Conservation (phyloP, 2,888 invertebrate species). For the Nycteola revayana region DNA sequence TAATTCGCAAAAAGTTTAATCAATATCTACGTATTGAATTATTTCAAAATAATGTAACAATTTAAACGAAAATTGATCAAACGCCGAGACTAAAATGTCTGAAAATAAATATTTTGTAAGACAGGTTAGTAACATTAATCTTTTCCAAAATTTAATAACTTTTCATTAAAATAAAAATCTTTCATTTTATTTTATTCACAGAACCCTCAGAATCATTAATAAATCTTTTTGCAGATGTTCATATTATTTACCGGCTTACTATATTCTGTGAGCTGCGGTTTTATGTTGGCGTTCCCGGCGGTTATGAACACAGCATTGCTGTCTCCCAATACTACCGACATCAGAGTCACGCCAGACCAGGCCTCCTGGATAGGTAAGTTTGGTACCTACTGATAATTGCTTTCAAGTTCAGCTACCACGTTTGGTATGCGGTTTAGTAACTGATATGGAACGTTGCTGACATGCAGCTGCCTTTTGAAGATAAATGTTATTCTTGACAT, state of each 20-base stretch:
- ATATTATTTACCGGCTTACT: constrained; percentile 27
- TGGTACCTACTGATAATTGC: neutral
- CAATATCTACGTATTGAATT: too few species aligned
- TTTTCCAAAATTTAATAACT: too few species aligned
- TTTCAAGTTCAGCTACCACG: neutral
- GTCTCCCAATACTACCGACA: constrained; percentile 33
- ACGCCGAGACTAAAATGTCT: too few species aligned
- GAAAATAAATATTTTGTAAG: too few species aligned
- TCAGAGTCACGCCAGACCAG: constrained; percentile 36
- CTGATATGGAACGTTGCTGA: too few species aligned
- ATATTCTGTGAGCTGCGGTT: constrained; percentile 29
- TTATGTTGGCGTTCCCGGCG: constrained; percentile 39
- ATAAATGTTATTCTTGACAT: neutral
- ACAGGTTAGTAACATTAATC: too few species aligned
- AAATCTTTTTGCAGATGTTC: constrained; percentile 31
- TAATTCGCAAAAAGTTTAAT: too few species aligned
- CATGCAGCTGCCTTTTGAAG: neutral
- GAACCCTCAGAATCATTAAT: too few species aligned
- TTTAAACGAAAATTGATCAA: too few species aligned
- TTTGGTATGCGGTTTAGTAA: neutral
- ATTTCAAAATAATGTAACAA: too few species aligned
- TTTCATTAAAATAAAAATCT: too few species aligned
- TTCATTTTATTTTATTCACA: too few species aligned
- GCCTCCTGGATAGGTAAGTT: constrained; percentile 51
- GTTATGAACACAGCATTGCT: constrained; percentile 41